These are phyloP conservation scores for Bombus confusus DNA, from an alignment of 1,140 invertebrate species.

Conservation along the genomic window DNA sequence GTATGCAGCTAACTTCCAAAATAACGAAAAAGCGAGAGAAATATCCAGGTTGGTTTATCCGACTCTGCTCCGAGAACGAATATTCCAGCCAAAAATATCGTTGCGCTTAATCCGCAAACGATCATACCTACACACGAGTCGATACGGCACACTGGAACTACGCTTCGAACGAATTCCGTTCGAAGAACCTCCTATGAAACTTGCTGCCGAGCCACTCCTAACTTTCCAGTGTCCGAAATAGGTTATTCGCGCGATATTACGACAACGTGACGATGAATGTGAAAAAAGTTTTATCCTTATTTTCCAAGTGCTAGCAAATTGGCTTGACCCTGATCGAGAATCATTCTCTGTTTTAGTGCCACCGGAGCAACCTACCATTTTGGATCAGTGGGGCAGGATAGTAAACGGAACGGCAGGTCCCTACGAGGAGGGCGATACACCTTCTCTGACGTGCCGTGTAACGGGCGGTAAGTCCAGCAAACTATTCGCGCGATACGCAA, in stretches of 20 bases:
- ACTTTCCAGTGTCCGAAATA: not conserved
- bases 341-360: slow-evolving; percentile 86
- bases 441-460: slow-evolving; percentile 85
- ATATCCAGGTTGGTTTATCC: slow-evolving; percentile 64
- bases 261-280: not conserved
- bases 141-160: slow-evolving; percentile 38
- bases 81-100: slow-evolving; percentile 66
- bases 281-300: not conserved
- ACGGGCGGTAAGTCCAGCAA: slow-evolving; percentile 83
- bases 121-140: slow-evolving; percentile 46
- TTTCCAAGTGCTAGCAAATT: not conserved
- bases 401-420: slow-evolving; percentile 89
- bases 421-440: slow-evolving; percentile 84
- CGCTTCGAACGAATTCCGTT: slow-evolving; percentile 32
- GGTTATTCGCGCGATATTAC: not conserved
- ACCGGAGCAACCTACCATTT: slow-evolving; percentile 91
- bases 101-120: slow-evolving; percentile 64
- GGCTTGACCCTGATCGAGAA: not conserved
- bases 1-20: slow-evolving; percentile 63
- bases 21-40: slow-evolving; percentile 67
- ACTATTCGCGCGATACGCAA: not conserved
- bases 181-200: not conserved
- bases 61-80: slow-evolving; percentile 58
- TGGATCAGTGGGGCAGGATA: slow-evolving; percentile 89
- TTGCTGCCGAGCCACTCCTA: not conserved